Base-by-base conservation (phyloP, 2,888 invertebrate genomes). In the Nephrotoma appendiculata region DNA sequence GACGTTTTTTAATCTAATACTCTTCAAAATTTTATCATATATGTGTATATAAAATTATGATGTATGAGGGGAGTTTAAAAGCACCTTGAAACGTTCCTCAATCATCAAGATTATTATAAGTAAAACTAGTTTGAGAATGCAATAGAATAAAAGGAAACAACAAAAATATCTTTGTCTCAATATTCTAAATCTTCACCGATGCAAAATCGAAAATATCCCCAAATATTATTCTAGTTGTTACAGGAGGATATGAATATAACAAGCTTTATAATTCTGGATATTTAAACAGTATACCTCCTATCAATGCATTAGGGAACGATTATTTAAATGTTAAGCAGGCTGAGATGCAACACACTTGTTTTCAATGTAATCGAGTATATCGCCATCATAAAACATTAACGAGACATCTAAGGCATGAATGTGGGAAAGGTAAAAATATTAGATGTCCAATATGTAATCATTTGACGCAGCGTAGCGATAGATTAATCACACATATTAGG, bases 321-420 rank as follows among this genome's bases (percentile, higher is more conserved):
- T 71, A 31, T 71, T 31, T 71, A 71, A 71, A 71, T 9, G 71
- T 9, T 9, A 71, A 71, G 31, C 71, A 19, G 31, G 9, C 19
- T 71, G 71, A 71, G 31, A 71, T 31, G 31, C 9, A 31, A 3
- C 31, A 90, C 87, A 90, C 91, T 6, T 92, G 92, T 87, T 91
- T 91, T 84, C 91, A 91, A 88, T 94, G 94, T 88, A 92, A 91
- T 88, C 92, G 93, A 86, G 92, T 92, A 44, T 94, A 94, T 89
- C 92, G 93, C 86, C 92, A 93, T 57, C 91, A 92, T 88, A 93
- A 93, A 88, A 93, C 93, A n/a, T 90, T 94, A 87, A 91, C 92
- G 83, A 91, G 92, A 84, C 94, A 94, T 89, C 89, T 92, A 89
- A 91, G 92, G 6, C 92, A 93, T 88, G 93, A 93, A 89, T 94